Conservation (phyloP, 2,113 vertebrate species). For the Xerus inauris region DNA sequence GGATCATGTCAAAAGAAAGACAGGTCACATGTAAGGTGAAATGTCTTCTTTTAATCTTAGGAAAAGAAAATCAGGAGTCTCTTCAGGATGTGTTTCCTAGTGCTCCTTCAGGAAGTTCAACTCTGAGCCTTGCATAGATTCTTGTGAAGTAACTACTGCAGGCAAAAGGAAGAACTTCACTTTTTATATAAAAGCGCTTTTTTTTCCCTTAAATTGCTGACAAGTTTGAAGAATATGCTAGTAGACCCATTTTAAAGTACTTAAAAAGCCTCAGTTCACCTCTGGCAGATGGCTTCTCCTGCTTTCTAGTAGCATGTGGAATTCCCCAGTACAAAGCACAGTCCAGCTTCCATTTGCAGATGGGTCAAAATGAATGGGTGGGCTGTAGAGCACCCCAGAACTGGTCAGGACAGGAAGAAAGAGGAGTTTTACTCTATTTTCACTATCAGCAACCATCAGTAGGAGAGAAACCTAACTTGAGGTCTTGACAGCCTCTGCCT, state of each 20-base stretch:
- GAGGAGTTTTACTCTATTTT: constrained; percentile 65
- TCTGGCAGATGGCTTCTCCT: constrained; percentile 54
- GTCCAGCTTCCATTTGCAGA: constrained; percentile 56
- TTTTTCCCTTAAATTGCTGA: constrained; percentile 48
- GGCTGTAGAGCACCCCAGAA: constrained; percentile 35
- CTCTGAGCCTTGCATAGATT: neutral
- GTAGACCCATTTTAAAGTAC: constrained; percentile 50
- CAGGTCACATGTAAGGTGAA: neutral
- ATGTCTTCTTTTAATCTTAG: neutral
- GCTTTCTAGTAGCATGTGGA: constrained; percentile 59
- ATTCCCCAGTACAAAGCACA: constrained; percentile 68
- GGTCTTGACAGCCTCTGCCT: constrained; percentile 53
- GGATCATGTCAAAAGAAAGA: constrained; percentile 46
- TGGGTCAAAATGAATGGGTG: constrained; percentile 47
- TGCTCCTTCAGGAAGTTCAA: neutral
- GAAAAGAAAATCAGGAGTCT: neutral
- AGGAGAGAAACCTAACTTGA: constrained; percentile 39
- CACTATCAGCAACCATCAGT: neutral
- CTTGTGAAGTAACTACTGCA: neutral
- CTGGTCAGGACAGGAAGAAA: constrained; percentile 72
- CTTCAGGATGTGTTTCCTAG: neutral
- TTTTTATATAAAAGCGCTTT: constrained; percentile 55
- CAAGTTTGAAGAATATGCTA: constrained; percentile 60
- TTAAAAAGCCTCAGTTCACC: constrained; percentile 55
- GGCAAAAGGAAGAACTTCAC: neutral